Base-by-base conservation (phyloP, 2,888 invertebrate species). In the Temnothorax rugatulus region DNA sequence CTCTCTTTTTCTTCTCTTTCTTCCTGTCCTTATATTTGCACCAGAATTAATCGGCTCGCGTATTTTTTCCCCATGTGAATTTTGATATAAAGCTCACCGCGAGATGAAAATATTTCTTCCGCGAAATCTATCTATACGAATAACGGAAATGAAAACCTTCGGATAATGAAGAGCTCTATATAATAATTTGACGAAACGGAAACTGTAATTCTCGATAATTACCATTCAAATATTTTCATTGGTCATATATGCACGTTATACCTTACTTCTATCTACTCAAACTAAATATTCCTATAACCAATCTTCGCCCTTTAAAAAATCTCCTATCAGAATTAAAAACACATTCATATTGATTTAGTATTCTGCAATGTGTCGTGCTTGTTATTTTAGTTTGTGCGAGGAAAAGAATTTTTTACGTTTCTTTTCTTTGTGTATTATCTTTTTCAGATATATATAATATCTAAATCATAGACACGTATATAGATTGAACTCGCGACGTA, bases 121-220 rank as follows among this genome's bases (percentile, higher is more conserved):
- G 38, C 7, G 2, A 66, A 66, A 76, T 52, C 13, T 38, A 50
- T 38, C 7, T 64, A 18, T 66, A 8, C 8, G 13, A 21, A 64
- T 15, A 75, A 47, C 3, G 4, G 18, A 64, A 38, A 38, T 25
- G 18, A 50, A 75, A 64, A 15, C 44, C 61, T 61, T 61, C 13
- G 1, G 44, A 74, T 74, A 74, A 61, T 44, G 1, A 61, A 44
- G 13, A 44, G 5, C 29, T 41, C 8, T 61, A 9, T 34, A 15
- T 61, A 74, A 3, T 61, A 44, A 61, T 76, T 66, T 76, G 25
- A n/a, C 29, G 2, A 44, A 74, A 74, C 29, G 4, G 29, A n/a
- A 44, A 41, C 25, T 18, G 15, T 61, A 61, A 74, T 74, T 15
- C n/a, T 74, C 47, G 29, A 74, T 74, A 74, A 47, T 74, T n/a